phyloP scores from a whole-genome alignment of 2,797 vertebrate genomes.

The Chanos chanos region DNA sequence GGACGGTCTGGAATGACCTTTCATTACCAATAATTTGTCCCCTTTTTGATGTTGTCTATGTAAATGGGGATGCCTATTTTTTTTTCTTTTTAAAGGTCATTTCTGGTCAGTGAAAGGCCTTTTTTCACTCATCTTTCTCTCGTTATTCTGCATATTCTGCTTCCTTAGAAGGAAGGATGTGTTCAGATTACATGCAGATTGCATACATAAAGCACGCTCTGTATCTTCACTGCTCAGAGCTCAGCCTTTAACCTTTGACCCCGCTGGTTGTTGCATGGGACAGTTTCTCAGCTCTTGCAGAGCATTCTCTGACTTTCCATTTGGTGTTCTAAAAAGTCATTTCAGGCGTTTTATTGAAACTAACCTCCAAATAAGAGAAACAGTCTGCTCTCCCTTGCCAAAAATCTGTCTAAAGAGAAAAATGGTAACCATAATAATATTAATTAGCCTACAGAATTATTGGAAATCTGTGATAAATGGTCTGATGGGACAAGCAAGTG shows the following conservation, averaged over 20 bases:
- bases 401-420: background rate
- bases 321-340: slow-evolving; percentile 41
- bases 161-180: too few relatives aligned
- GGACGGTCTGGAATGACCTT: too few relatives aligned
- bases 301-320: slow-evolving; percentile 62
- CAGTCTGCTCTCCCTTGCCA: background rate
- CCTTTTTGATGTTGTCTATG: too few relatives aligned
- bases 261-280: slow-evolving; percentile 50
- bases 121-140: too few relatives aligned
- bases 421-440: slow-evolving; percentile 2
- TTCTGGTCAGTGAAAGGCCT: too few relatives aligned
- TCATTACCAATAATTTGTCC: too few relatives aligned
- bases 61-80: too few relatives aligned
- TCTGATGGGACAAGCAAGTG: background rate
- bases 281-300: background rate
- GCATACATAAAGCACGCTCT: slow-evolving; percentile 43
- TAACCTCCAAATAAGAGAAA: background rate
- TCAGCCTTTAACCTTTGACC: slow-evolving; percentile 53
- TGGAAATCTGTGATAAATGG: background rate
- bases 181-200: too few relatives aligned
- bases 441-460: background rate
- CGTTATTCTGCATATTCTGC: too few relatives aligned
- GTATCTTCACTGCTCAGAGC: slow-evolving; percentile 34
- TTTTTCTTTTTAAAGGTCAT: too few relatives aligned
- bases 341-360: too few relatives aligned